These are phyloP conservation scores for Drosophila lacicola DNA, from an alignment of 2,888 invertebrate genomes.

Conservation along the genomic window DNA sequence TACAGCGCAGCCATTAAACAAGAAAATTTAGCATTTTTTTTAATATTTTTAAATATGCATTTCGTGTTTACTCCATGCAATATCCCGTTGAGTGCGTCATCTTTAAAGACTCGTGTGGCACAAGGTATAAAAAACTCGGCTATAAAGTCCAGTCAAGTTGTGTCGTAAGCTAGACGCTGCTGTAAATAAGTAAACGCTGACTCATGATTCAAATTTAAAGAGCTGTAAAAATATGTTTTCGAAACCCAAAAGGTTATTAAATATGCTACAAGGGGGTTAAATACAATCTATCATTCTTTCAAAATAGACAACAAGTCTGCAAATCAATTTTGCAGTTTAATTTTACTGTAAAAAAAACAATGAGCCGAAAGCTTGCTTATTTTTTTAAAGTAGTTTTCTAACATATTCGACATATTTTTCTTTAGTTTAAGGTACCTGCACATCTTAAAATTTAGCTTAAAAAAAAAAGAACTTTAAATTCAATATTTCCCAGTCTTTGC, in stretches of 20 bases:
- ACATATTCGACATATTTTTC: too few species aligned
- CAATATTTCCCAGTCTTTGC: background rate
- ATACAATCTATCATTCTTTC: too few species aligned
- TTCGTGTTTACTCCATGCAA: constrained; percentile 34
- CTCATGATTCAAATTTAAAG: constrained; percentile 7
- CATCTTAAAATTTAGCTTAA: background rate
- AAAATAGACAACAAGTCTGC: too few species aligned
- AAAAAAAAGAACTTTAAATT: background rate
- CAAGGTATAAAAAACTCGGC: background rate
- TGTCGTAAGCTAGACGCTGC: background rate
- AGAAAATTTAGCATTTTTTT: constrained; percentile 48
- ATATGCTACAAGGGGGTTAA: too few species aligned
- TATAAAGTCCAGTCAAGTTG: background rate
- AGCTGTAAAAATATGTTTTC: background rate
- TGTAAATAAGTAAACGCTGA: background rate
- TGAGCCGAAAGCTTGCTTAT: too few species aligned
- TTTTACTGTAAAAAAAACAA: too few species aligned
- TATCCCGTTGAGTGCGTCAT: constrained; percentile 30
- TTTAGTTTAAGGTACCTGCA: too few species aligned
- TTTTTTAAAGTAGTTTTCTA: too few species aligned
- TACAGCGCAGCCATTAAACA: constrained; percentile 37
- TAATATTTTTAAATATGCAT: constrained; percentile 40
- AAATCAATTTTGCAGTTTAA: too few species aligned
- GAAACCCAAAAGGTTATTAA: background rate
- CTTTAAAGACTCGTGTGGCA: constrained; percentile 11